Evolutionary conservation across 2,797 vertebrate genomes (phyloP).

Genomic region (Erithacus rubecula): DNA sequence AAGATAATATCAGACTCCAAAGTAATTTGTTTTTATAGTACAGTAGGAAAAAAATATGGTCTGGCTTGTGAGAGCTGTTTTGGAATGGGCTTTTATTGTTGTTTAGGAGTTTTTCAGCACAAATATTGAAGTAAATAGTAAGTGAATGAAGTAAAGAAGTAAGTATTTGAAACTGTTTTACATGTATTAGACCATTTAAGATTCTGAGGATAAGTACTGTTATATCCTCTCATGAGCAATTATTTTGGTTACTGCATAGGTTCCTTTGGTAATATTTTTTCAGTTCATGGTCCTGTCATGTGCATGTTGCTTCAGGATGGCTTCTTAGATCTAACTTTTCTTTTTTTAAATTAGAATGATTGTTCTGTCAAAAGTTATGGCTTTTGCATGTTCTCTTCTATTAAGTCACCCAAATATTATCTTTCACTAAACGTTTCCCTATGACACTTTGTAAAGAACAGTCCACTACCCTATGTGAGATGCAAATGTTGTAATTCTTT

Average conservation of each 20-base stretch:
- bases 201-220: not conserved
- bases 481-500: not conserved
- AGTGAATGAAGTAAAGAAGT: not conserved
- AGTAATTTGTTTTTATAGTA: not conserved
- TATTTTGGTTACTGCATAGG: not conserved
- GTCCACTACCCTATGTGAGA: not conserved
- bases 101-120: not conserved
- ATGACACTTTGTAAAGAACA: not conserved
- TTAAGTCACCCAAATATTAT: not conserved
- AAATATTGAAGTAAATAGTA: not conserved
- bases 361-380: not conserved
- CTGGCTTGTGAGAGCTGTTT: not conserved
- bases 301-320: not conserved
- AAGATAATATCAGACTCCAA: not conserved
- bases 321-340: not conserved
- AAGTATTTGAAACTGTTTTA: not conserved
- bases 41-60: not conserved
- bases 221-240: fast-evolving
- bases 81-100: fast-evolving
- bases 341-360: not conserved
- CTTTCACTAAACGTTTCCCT: not conserved
- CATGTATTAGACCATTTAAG: not conserved
- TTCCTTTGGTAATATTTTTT: not conserved
- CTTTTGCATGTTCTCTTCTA: not conserved
- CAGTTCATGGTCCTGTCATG: not conserved